Base-by-base conservation (phyloP, 92 coral and sea anemone species). In the Epizoanthus ramosus region DNA sequence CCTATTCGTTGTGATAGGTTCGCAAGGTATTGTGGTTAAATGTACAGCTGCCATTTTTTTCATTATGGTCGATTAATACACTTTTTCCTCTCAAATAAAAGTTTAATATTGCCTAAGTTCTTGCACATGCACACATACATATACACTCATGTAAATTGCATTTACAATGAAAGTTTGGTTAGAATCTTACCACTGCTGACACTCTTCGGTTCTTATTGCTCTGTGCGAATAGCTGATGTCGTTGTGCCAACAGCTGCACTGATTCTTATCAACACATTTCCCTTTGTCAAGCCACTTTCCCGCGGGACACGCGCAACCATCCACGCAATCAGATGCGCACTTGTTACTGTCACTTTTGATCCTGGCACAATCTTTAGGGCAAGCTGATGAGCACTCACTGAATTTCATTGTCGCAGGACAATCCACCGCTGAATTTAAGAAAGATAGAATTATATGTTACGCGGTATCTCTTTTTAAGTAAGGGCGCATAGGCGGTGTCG, bases 281-380 rank as follows among this genome's bases (percentile, higher is more conserved):
- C 87, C 92, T 21, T 84, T 80, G 74, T 96, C 97, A 54, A 82
- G 82, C 93, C 94, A 92, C 86, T 85, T 73, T 22, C 98, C 98
- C 39, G 43, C 68, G 10, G 99, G 94, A 57, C 99, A 96, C 31
- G 88, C 88, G 59, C 99, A 96, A 24, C 98, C 99, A 47, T 94
- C 98, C 50, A 91, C 90, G 87, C 97, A 94, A 10, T 82, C 90
- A 24, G 97, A 87, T 35, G 79, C 65, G 59, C 99, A 96, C 73
- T 68, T 87, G 58, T 85, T 88, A 68, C 91, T 88, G 23, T 87
- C 90, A 54, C 91, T 93, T 87, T 92, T 96, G 73, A 94, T 57
- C 76, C 95, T 96, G 56, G 87, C 57, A 76, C 99, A 96, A 50
- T 89, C 94, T 65, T 77, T 70, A 5, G 98, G 98, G 23, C 99